Conservation (phyloP, 2,797 vertebrate genomes). For the Ptychobarbus kaznakovi region DNA sequence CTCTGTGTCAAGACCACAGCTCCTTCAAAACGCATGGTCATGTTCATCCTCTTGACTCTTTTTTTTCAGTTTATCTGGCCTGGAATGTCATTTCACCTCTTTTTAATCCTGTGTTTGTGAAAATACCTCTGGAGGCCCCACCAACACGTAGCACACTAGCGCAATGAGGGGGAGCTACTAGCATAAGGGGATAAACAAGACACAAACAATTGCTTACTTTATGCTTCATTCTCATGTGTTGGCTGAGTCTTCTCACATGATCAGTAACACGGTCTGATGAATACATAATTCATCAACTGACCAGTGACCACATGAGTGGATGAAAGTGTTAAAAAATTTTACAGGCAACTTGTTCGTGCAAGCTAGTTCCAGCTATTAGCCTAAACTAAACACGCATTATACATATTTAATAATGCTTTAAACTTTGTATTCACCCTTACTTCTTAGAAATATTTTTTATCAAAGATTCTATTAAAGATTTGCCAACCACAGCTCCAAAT, state of each 20-base stretch:
- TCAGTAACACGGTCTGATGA: slow-evolving; percentile 47
- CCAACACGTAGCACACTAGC: slow-evolving; percentile 70
- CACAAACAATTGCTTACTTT: slow-evolving; percentile 68
- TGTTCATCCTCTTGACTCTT: slow-evolving; percentile 57
- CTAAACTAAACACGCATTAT: slow-evolving; percentile 1
- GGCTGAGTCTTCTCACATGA: slow-evolving; percentile 53
- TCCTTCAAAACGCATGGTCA: background rate
- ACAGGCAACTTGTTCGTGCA: background rate
- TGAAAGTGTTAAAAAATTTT: slow-evolving; percentile 14
- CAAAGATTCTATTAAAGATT: background rate
- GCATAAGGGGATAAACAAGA: slow-evolving; percentile 59
- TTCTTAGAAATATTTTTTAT: background rate
- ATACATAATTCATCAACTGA: slow-evolving; percentile 43
- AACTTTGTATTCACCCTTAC: background rate
- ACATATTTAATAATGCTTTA: slow-evolving; percentile 1
- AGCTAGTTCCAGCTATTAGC: background rate
- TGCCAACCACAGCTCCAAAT: background rate
- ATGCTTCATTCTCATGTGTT: slow-evolving; percentile 58
- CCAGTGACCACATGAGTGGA: slow-evolving; percentile 8
- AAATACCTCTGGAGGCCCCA: slow-evolving; percentile 70
- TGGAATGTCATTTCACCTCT: slow-evolving; percentile 65
- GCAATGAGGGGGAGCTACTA: slow-evolving; percentile 10
- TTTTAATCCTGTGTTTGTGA: slow-evolving; percentile 69
- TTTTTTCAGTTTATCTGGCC: slow-evolving; percentile 66
- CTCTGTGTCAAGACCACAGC: slow-evolving; percentile 6